Percentiles rank a stretch among this genome's conserved stretches.
Evolutionary conservation across 2,888 invertebrate genomes (phyloP).

Genomic region (Clostera curtula): DNA sequence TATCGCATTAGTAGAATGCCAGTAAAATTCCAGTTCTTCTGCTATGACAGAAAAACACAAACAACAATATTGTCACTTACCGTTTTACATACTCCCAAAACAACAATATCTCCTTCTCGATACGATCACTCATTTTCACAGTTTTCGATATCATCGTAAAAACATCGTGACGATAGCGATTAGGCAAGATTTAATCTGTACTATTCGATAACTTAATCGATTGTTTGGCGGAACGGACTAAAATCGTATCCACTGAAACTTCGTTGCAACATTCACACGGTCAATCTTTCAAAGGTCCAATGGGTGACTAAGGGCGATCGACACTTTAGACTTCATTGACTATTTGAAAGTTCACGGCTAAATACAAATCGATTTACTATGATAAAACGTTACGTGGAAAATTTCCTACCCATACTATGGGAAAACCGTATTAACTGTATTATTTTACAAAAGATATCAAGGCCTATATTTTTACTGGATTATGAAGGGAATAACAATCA

Average conservation of each 20-base stretch:
- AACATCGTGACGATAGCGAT: constrained; percentile 13
- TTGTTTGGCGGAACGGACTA: neutral
- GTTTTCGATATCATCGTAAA: constrained; percentile 14
- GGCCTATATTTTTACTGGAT: too few relatives aligned
- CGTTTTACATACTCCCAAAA: constrained; percentile 69
- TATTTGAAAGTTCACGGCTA: constrained; percentile 56
- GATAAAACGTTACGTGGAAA: too few relatives aligned
- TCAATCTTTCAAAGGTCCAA: constrained; percentile 28
- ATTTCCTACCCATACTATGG: too few relatives aligned
- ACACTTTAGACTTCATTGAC: constrained; percentile 29
- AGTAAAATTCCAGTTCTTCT: too few relatives aligned
- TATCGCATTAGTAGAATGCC: too few relatives aligned
- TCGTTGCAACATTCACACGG: constrained; percentile 25
- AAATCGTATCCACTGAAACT: constrained; percentile 3
- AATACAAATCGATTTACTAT: constrained; percentile 52
- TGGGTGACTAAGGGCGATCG: constrained; percentile 35
- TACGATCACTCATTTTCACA: constrained; percentile 31
- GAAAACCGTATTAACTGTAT: too few relatives aligned
- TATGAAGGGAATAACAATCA: too few relatives aligned
- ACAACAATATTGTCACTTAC: constrained; percentile 31
- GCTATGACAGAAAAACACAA: neutral
- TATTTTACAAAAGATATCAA: too few relatives aligned
- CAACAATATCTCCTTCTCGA: constrained; percentile 56
- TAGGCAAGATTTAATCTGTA: constrained; percentile 16
- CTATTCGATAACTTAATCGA: constrained; percentile 4